Conservation (phyloP, 2,113 vertebrate genomes). For the Cettia cetti region DNA sequence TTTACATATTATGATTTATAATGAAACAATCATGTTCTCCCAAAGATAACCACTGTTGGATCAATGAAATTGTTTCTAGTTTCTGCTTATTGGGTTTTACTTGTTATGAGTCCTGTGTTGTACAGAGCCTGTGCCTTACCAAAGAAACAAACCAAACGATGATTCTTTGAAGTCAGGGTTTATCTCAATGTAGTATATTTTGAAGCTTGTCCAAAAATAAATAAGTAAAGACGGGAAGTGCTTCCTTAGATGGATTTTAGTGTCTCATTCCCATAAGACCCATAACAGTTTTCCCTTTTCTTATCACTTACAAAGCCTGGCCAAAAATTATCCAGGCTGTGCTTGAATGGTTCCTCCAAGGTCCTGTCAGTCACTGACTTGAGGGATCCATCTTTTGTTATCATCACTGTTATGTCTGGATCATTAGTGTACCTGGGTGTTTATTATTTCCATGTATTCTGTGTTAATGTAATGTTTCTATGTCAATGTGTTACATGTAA, state of each 20-base stretch:
- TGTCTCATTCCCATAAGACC: not conserved
- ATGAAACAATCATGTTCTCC: not conserved
- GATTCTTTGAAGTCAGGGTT: not conserved
- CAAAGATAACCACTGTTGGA: not conserved
- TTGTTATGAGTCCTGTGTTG: not conserved
- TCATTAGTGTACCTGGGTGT: accelerated
- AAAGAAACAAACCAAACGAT: not conserved
- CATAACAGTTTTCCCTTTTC: not conserved
- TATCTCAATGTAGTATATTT: not conserved
- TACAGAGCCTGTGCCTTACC: not conserved
- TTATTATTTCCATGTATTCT: not conserved
- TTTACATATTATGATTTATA: not conserved
- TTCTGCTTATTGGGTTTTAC: not conserved
- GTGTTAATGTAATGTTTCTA: too few species aligned
- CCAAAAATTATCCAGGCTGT: not conserved
- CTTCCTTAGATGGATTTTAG: not conserved
- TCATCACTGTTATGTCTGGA: not conserved
- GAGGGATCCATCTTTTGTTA: not conserved
- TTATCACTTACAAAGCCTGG: not conserved
- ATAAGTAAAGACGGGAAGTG: not conserved
- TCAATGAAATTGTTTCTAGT: not conserved
- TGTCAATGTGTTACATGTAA: not conserved
- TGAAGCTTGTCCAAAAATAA: not conserved
- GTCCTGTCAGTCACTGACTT: not conserved
- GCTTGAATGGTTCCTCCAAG: not conserved